Base-by-base conservation (phyloP, 1,140 invertebrate species). In the Periplaneta americana region DNA sequence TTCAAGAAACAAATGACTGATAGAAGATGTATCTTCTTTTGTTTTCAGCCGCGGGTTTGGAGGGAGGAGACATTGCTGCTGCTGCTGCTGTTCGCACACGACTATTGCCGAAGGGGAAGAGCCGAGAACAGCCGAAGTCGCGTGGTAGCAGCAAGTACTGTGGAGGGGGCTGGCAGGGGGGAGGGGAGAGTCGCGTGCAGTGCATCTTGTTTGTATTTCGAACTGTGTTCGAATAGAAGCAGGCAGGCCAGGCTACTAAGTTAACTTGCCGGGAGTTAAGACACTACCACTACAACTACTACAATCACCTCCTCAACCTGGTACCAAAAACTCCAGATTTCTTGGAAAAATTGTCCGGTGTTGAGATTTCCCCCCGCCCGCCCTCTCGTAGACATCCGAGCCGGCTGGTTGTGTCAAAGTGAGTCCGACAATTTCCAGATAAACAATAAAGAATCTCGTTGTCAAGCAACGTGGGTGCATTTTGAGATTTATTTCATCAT, bases 181-280 rank as follows among this genome's bases (percentile, higher is more conserved):
- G n/a, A 34, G 33, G 33, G 48, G 57, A 34, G 57, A 74, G 80
- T 80, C 74, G 57, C 34, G 57, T 75, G 35, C 57, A 33, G 37
- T 75, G 80, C 48, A 74, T 74, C 80, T 75, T 36, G 78, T 80
- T 66, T 74, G 57, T 74, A 48, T 48, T 66, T 74, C 78, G 78
- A 39, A 39, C 36, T 32, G 57, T 80, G 78, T 74, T 48, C 34
- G 37, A 74, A 80, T 48, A 32, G 78, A 33, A 33, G 33, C 78
- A 33, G 39, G 28, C 78, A 22, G 80, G 34, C 34, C 33, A 66
- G n/a, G 78, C 31, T 31, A 48, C 31, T 35, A n/a, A 28, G 33
- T 34, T 11, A 18, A 28, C 22, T 66, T 34, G 48, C n/a, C 78
- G 39, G 78, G 37, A 74, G 78, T 34, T 35, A 37, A 31, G 80